Evolutionary conservation across 1,140 invertebrate species (phyloP).

Genomic region (Drosophila guanche): DNA sequence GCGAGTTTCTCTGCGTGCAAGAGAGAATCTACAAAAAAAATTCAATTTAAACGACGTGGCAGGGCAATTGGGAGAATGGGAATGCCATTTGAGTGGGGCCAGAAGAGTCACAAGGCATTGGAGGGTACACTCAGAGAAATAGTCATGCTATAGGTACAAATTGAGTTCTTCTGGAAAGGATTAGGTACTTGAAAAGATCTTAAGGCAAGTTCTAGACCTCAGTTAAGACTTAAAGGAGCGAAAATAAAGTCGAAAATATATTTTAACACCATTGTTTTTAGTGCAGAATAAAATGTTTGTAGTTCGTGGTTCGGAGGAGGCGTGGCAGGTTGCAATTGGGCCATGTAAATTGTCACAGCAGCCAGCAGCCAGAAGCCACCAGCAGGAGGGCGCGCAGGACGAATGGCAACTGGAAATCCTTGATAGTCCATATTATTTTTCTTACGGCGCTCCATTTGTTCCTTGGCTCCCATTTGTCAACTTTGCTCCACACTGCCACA

Average conservation of each 20-base stretch:
- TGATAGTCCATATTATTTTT: slow-evolving; percentile 81
- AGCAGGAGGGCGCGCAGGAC: slow-evolving; percentile 13
- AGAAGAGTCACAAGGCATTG: no score
- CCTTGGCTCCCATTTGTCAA: slow-evolving; percentile 78
- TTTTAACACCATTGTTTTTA: no score
- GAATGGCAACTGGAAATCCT: slow-evolving; percentile 57
- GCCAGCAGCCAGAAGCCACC: slow-evolving; percentile 23
- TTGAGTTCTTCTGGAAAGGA: no score
- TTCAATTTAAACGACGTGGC: slow-evolving; percentile 77
- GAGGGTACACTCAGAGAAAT: no score
- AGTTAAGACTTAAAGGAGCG: no score
- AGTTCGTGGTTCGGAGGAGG: no score
- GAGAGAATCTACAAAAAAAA: slow-evolving; percentile 41
- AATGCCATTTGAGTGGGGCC: slow-evolving; percentile 50
- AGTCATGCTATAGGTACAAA: no score
- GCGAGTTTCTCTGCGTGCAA: slow-evolving; percentile 1
- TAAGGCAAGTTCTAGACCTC: no score
- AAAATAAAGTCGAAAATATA: no score
- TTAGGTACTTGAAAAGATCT: no score
- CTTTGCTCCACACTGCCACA: slow-evolving; percentile 49
- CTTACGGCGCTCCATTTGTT: slow-evolving; percentile 80
- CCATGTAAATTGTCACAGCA: slow-evolving; percentile 77
- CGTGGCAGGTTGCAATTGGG: slow-evolving; percentile 64
- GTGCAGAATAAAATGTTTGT: no score
- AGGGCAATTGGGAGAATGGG: slow-evolving; percentile 43